Conservation (phyloP, 2,888 invertebrate species). For the Drosophila macrospina region DNA sequence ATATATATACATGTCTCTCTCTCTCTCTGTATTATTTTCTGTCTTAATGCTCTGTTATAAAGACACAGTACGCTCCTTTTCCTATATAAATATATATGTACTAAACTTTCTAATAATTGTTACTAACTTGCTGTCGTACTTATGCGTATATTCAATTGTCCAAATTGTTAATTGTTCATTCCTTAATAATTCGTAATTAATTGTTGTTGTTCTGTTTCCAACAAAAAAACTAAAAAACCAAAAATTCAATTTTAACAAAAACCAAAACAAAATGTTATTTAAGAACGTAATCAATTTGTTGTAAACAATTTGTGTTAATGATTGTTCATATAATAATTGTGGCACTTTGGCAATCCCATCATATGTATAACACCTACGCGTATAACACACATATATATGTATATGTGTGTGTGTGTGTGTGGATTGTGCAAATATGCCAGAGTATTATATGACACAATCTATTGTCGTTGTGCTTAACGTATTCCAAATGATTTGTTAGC, state of each 20-base stretch:
- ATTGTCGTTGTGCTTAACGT: constrained; percentile 77
- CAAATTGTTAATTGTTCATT: constrained; percentile 66
- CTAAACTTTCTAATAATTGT: constrained; percentile 60
- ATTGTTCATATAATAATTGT: constrained; percentile 33
- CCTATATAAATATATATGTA: constrained; percentile 36
- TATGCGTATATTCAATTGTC: constrained; percentile 43
- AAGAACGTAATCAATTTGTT: constrained; percentile 47
- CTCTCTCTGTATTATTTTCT: constrained; percentile 55
- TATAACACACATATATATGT: not conserved
- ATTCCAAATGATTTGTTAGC: constrained; percentile 66
- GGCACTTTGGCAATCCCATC: constrained; percentile 24
- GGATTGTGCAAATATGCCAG: constrained; percentile 19
- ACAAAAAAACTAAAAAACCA: constrained; percentile 8
- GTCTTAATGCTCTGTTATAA: constrained; percentile 53
- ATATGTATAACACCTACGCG: constrained; percentile 9
- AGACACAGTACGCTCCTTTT: constrained; percentile 63
- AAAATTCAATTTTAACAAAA: constrained; percentile 4
- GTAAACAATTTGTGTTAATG: constrained; percentile 49
- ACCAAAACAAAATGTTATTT: constrained; percentile 22
- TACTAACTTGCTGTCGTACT: constrained; percentile 75
- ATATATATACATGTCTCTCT: constrained; percentile 7
- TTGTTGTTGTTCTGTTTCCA: constrained; percentile 48
- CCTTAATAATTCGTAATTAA: constrained; percentile 52
- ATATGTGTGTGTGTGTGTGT: not conserved
- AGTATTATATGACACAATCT: constrained; percentile 48